Base-by-base conservation (phyloP, 2,888 invertebrate genomes). In the Conistra vaccinii region DNA sequence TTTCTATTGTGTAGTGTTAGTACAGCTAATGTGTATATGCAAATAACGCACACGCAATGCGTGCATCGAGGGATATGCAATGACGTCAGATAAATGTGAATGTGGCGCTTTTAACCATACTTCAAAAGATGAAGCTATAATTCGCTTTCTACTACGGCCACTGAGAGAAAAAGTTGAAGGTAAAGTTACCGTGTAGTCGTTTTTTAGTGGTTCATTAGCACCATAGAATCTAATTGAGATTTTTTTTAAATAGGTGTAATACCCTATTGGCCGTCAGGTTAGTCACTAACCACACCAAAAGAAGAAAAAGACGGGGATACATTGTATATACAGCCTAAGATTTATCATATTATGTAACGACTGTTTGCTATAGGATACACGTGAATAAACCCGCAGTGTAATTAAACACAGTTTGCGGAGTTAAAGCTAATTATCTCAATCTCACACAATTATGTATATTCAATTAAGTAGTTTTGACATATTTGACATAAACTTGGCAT, bases 1-100 rank as follows among this genome's bases (percentile, higher is more conserved):
- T 75, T n/a, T 55, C 75, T 29, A 80, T 80, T 80, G 80, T 80
- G 17, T 69, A 62, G 42, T 42, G 55, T 55, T 48, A 76, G 53
- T 60, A 23, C 23, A 53, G 57, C 57, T 69, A 69, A 57, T 66
- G 42, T 45, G 35, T 29, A 14, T 32, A 58, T 68, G 67, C 20
- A 63, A 66, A 69, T 66, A 60, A 26, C 17, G 48, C n/a, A 42
- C 32, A 20, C 67, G 45, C 60, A 55, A 29, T 53, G 48, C 42
- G 48, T 62, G 17, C 32, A 57, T 26, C 4, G 45, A 53, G 42
- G 32, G 26, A 32, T 9, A 14, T 23, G 7, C 23, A 7, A 65
- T 65, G 5, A 23, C n/a, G 29, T 70, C 29, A n/a, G 29, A 51
- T 39, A n/a, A 29, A 35, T 20, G n/a, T 7, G 10, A 20, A 70